These are phyloP conservation scores for Gymnodraco acuticeps DNA, from an alignment of 2,797 vertebrate genomes.

Conservation along the genomic window DNA sequence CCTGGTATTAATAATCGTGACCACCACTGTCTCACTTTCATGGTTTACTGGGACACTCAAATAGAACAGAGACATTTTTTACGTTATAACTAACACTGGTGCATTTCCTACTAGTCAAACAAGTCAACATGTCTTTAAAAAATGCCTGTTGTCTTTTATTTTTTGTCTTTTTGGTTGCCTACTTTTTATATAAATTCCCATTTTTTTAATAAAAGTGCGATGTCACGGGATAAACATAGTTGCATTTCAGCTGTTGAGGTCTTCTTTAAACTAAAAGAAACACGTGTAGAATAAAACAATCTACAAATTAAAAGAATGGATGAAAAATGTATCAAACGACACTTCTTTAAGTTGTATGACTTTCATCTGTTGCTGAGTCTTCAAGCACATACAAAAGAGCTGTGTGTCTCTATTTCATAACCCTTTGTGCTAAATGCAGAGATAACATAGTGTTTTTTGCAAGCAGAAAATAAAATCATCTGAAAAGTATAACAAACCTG, in stretches of 20 bases:
- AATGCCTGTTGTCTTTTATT: neutral
- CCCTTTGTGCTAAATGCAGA: neutral
- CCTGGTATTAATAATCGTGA: neutral
- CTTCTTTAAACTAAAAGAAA: neutral
- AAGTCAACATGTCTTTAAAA: neutral
- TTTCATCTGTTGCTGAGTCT: constrained; percentile 14
- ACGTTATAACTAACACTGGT: neutral
- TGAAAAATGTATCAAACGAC: neutral
- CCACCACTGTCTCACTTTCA: no score
- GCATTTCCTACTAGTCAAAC: neutral
- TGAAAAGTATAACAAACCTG: neutral
- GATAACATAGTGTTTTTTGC: neutral
- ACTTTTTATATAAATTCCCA: no score
- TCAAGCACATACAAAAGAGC: neutral
- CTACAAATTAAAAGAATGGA: neutral
- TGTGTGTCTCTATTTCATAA: neutral
- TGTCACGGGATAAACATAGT: neutral
- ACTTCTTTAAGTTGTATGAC: neutral
- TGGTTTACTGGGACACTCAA: neutral
- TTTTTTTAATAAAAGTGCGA: neutral
- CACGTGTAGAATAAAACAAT: neutral
- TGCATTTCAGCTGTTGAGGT: neutral
- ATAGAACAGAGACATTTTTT: neutral
- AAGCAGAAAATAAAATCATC: neutral
- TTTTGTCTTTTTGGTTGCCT: neutral